A percentile compares a stretch with the other conserved stretches of the same genome.
phyloP scores from a whole-genome alignment of 2,888 invertebrate species.

The Troides oblongomaculatus region DNA sequence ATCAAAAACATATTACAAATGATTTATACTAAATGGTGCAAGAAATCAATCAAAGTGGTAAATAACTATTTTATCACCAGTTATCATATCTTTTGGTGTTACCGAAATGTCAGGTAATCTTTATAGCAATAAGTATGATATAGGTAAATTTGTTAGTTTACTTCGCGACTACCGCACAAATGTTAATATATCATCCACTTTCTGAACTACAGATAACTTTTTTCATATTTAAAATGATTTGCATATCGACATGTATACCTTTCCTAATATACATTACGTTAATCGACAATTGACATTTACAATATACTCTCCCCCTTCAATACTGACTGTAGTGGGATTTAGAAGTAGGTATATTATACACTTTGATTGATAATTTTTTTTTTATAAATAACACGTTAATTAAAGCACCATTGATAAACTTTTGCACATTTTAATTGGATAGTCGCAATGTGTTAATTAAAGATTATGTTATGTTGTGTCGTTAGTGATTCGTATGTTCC shows the following conservation, averaged over 20 bases:
- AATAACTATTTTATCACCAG: slow-evolving; percentile 20
- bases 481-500: background rate
- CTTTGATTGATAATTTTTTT: background rate
- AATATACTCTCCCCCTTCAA: too few species aligned
- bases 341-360: background rate
- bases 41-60: slow-evolving; percentile 16
- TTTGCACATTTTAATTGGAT: background rate
- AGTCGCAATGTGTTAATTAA: background rate
- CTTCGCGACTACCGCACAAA: background rate
- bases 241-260: too few species aligned
- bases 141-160: slow-evolving; percentile 9
- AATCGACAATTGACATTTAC: too few species aligned
- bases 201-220: too few species aligned
- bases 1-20: background rate
- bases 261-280: too few species aligned
- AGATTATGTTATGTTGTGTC: background rate
- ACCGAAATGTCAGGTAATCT: slow-evolving; percentile 27
- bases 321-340: too few species aligned
- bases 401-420: background rate
- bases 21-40: background rate
- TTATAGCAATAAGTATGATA: slow-evolving; percentile 26
- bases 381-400: background rate
- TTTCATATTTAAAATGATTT: too few species aligned
- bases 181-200: background rate
- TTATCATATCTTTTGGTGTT: slow-evolving; percentile 27